A percentile compares a stretch with the other conserved stretches of the same genome.
These are phyloP conservation scores for Drosophila pruinosa DNA, from an alignment of 1,140 invertebrate genomes.

Conservation along the genomic window DNA sequence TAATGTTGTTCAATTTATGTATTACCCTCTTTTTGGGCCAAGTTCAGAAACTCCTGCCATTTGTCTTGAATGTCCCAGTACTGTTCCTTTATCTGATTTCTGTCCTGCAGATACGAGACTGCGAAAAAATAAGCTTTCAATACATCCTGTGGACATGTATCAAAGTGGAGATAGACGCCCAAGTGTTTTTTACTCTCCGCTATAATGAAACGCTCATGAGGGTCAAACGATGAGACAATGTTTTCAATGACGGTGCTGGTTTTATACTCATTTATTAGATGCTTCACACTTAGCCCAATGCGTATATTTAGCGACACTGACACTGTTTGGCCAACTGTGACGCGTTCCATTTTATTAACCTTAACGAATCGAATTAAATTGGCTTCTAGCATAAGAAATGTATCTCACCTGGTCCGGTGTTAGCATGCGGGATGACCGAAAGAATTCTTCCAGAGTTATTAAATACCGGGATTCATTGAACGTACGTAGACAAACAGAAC, in stretches of 20 bases:
- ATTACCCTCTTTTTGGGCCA: slow-evolving; percentile 72
- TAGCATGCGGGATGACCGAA: slow-evolving; percentile 83
- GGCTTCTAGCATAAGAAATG: neutral
- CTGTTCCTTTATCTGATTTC: slow-evolving; percentile 82
- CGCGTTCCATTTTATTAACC: slow-evolving; percentile 86
- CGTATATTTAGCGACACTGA: slow-evolving; percentile 82
- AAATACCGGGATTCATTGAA: slow-evolving; percentile 91
- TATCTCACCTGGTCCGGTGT: slow-evolving; percentile 80
- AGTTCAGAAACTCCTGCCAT: slow-evolving; percentile 79
- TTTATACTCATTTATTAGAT: slow-evolving; percentile 67
- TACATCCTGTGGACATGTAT: slow-evolving; percentile 74
- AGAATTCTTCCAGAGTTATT: slow-evolving; percentile 86
- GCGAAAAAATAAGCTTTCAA: slow-evolving; percentile 82
- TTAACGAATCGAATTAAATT: slow-evolving; percentile 6
- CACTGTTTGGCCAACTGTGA: slow-evolving; percentile 84
- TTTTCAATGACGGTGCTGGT: slow-evolving; percentile 69
- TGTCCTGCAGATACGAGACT: slow-evolving; percentile 82
- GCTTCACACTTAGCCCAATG: slow-evolving; percentile 63
- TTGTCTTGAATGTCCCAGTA: slow-evolving; percentile 84
- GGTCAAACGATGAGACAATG: slow-evolving; percentile 83
- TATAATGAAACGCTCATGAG: slow-evolving; percentile 81
- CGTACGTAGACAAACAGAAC: slow-evolving; percentile 88
- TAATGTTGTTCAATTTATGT: neutral
- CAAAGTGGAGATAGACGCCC: slow-evolving; percentile 81
- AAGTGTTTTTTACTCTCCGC: slow-evolving; percentile 76